Percentiles rank a stretch among this genome's conserved stretches.
Conservation (phyloP, 2,113 vertebrate species). For the Parotia lawesii region DNA sequence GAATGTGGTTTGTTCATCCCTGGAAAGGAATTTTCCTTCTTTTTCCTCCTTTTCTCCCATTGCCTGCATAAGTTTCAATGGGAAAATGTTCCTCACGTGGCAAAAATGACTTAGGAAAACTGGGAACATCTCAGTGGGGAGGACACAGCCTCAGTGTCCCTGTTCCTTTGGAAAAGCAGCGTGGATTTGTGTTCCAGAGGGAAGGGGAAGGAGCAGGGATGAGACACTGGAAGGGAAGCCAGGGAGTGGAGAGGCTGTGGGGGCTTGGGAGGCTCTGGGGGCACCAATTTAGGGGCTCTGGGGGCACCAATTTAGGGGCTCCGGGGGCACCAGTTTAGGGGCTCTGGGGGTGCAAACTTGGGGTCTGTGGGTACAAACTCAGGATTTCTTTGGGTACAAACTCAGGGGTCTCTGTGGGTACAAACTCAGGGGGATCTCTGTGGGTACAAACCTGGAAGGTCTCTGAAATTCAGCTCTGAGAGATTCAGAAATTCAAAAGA, state of each 20-base stretch:
- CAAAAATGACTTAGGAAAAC: background rate
- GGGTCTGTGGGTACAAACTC: background rate
- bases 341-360: background rate
- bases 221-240: background rate
- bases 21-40: background rate
- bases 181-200: background rate
- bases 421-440: no score
- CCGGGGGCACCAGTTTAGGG: background rate
- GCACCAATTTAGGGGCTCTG: background rate
- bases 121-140: background rate
- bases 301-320: background rate
- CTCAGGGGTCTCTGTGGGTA: background rate
- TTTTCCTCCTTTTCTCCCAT: background rate
- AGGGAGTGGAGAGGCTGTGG: background rate
- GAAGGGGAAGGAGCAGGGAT: background rate
- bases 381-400: background rate
- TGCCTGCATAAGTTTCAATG: rapidly evolving
- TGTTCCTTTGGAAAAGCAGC: rapidly evolving
- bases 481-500: no score
- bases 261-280: background rate
- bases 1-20: background rate
- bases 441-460: background rate
- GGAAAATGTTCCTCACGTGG: background rate
- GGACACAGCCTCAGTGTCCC: background rate
- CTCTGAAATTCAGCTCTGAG: background rate